Percentiles rank a stretch among this genome's conserved stretches.
Evolutionary conservation across 2,888 invertebrate species (phyloP).

Genomic region (Mechanitis mazaeus): DNA sequence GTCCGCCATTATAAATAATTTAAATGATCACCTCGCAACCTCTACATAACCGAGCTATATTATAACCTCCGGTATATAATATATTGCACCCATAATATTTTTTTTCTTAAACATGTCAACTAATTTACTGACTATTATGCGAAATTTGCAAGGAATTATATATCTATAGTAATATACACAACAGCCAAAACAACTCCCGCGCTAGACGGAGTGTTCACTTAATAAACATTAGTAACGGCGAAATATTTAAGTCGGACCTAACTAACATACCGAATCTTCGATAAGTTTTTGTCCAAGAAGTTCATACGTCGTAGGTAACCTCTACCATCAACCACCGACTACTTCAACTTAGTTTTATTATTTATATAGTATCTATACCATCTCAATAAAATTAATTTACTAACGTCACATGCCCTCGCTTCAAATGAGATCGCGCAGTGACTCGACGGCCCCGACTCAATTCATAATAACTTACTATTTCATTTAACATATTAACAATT

Average conservation of each 20-base stretch:
- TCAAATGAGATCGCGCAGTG: conserved; percentile 42
- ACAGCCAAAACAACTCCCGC: conserved; percentile 54
- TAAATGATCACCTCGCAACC: conserved; percentile 38
- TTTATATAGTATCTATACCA: conserved; percentile 68
- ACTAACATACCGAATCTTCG: conserved; percentile 41
- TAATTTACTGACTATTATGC: conserved; percentile 46
- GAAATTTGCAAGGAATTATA: conserved; percentile 31
- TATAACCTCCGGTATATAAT: conserved; percentile 39
- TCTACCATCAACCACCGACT: conserved; percentile 73
- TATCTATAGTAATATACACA: conserved; percentile 52
- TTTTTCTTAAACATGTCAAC: conserved; percentile 36
- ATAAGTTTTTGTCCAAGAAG: conserved; percentile 52
- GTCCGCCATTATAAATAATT: no score
- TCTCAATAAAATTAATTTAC: conserved; percentile 52
- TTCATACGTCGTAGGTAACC: conserved; percentile 54
- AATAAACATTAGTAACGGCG: conserved; percentile 35
- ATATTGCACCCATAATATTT: conserved; percentile 57
- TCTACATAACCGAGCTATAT: conserved; percentile 39
- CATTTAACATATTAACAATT: not conserved
- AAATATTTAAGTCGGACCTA: conserved; percentile 40
- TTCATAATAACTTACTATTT: not conserved
- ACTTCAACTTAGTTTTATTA: conserved; percentile 60
- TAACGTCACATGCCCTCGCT: conserved; percentile 58
- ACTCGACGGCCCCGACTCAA: not conserved
- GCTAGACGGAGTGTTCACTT: conserved; percentile 35